Evolutionary conservation across 2,888 invertebrate species (phyloP), one percentile per base, ranked within the genome.

Genomic region (Tiphia femorata): DNA sequence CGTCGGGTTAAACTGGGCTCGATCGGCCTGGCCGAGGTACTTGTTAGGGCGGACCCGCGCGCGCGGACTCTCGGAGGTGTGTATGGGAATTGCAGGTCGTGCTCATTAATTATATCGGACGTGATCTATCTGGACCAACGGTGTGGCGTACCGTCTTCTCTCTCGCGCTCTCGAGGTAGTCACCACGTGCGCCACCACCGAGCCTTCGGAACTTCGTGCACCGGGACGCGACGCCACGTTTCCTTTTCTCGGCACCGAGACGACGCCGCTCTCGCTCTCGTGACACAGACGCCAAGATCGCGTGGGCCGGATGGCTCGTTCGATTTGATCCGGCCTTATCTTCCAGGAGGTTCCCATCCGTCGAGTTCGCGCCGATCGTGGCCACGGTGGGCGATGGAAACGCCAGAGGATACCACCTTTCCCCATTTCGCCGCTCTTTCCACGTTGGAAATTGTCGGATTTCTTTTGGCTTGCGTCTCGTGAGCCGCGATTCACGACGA

Each of bases 51-150:
- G 70, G 64, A 63, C 57, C 65, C 60, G 57, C 46, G 43, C 42
- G 50, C 58, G n/a, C n/a, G n/a, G n/a, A n/a, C n/a, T n/a, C n/a
- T 51, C 43, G 62, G 67, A 78, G 78, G 79, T 77, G 79, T 79
- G 77, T 72, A 80, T 78, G 80, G 79, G 79, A 79, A 79, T 79
- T 68, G 73, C 72, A 61, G 72, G 60, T 78, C 76, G 78, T 77
- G 75, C 73, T 79, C 76, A 73, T 79, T 80, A 77, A 78, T 80
- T 78, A 75, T 78, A 79, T 79, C 76, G 64, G 68, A 72, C 70
- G 68, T 78, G 77, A 79, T 80, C 78, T 79, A 79, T 79, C 71
- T 75, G 76, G 77, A 76, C 73, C 76, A n/a, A 75, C 65, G 64
- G 64, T 33, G 42, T 49, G 47, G 49, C 52, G 65, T 64, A 61